Evolutionary conservation across 2,888 invertebrate species (phyloP), one percentile per base, ranked within the genome.

Genomic region (Formica aserva): DNA sequence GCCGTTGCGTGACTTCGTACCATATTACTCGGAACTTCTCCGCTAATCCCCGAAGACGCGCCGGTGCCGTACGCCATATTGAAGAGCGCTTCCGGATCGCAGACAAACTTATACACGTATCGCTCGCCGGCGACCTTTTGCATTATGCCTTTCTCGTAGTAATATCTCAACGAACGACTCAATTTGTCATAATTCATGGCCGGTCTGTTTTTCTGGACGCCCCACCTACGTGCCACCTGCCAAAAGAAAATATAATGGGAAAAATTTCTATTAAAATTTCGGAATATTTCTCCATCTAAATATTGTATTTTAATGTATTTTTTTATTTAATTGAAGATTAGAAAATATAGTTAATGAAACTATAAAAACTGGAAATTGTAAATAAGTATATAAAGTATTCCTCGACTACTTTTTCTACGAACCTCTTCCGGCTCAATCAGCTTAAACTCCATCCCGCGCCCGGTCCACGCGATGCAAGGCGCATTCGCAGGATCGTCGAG

Each of bases 141-240:
- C 98, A 99, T 99, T 92, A 99, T 99, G n/a, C 99, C 99, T 94
- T 99, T 99, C 95, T 99, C 99, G 94, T 99, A 99, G 94, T 99
- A 99, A 93, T 99, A 99, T n/a, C 99, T 96, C 60, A 99, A 95
- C 0, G 99, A 99, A 9, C 99, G 96, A 57, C 98, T 98, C 69
- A 99, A 95, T 94, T 99, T 99, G 95, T 99, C 99, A 94, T 99
- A 99, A 95, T 99, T 99, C 99, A 99, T 99, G 0, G 99, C 99
- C 0, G 99, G 99, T 0, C 99, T 96, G 95, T 99, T 99, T 95
- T 99, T 99, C 95, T 99, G 99, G 6, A 98, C 97, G 0, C 99
- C 99, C 99, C 99, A 99, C 35, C 98, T 96, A 22, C 99, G 96
- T 2, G 99, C 99, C 87, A 99, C 99, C 98, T 98, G 94, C 29